Evolutionary conservation across 2,888 invertebrate genomes (phyloP).

Genomic region (Augiades crinisus): DNA sequence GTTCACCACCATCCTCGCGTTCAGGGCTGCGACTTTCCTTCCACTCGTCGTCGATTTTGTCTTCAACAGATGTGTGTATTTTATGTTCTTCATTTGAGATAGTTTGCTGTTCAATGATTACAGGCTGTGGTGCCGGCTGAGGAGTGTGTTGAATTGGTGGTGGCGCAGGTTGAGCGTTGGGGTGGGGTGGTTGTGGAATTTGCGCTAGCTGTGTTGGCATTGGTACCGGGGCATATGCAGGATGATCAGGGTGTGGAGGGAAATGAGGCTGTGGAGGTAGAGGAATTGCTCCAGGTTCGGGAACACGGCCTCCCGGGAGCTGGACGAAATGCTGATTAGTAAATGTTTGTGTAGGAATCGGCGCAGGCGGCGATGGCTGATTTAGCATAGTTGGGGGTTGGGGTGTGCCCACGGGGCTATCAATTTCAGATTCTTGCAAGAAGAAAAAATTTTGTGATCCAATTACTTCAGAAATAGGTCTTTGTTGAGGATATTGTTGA

Average conservation of each 20-base stretch:
- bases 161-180: constrained; percentile 38
- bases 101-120: constrained; percentile 33
- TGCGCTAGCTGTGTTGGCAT: constrained; percentile 42
- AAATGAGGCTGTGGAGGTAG: constrained; percentile 79
- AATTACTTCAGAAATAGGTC: constrained; percentile 88
- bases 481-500: constrained; percentile 78
- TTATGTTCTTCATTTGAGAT: constrained; percentile 40
- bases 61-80: constrained; percentile 44
- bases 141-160: constrained; percentile 38
- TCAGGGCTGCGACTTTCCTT: constrained; percentile 63
- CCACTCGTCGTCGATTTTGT: constrained; percentile 54
- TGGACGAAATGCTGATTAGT: constrained; percentile 90
- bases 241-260: constrained; percentile 77
- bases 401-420: constrained; percentile 84
- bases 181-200: constrained; percentile 45
- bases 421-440: constrained; percentile 95
- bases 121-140: constrained; percentile 36
- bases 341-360: constrained; percentile 91
- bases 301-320: constrained; percentile 67
- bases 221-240: constrained; percentile 70
- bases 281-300: constrained; percentile 79
- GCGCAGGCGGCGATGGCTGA: constrained; percentile 62
- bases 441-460: constrained; percentile 90
- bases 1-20: constrained; percentile 54
- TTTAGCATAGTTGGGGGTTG: constrained; percentile 66